phyloP scores from a whole-genome alignment of 2,797 vertebrate species.

The Gallinago solitaria region DNA sequence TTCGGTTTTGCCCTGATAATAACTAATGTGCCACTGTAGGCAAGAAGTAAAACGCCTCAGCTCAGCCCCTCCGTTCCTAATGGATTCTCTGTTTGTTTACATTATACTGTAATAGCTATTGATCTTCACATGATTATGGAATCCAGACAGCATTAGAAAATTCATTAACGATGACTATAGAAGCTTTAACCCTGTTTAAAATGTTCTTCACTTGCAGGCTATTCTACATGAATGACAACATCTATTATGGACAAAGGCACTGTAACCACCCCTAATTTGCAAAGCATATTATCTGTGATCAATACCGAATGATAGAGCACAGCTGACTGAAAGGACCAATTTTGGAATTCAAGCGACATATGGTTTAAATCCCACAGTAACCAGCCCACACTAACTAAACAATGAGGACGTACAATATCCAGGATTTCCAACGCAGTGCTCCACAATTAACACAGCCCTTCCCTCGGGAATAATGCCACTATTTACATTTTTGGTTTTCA shows the following conservation, averaged over 20 bases:
- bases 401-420: constrained; percentile 63
- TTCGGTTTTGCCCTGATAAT: constrained; percentile 30
- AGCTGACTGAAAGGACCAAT: constrained; percentile 59
- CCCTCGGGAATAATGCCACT: constrained; percentile 27
- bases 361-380: constrained; percentile 73
- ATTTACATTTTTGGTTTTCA: constrained; percentile 73
- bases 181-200: constrained; percentile 62
- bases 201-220: constrained; percentile 62
- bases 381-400: constrained; percentile 49
- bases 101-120: constrained; percentile 65
- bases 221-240: constrained; percentile 69
- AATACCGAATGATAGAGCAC: constrained; percentile 52
- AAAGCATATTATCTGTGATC: constrained; percentile 72
- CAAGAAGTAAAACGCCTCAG: constrained; percentile 5
- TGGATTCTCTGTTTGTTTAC: constrained; percentile 63
- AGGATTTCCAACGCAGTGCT: constrained; percentile 48
- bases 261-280: constrained; percentile 75
- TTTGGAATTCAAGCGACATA: constrained; percentile 68
- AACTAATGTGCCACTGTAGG: background rate
- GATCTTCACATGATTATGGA: constrained; percentile 59
- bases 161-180: constrained; percentile 63
- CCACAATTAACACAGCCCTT: constrained; percentile 63
- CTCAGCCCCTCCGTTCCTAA: background rate
- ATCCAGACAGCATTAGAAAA: constrained; percentile 60
- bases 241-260: constrained; percentile 65